These are phyloP conservation scores for Sympetrum striolatum DNA, from an alignment of 2,888 invertebrate species.

Conservation along the genomic window DNA sequence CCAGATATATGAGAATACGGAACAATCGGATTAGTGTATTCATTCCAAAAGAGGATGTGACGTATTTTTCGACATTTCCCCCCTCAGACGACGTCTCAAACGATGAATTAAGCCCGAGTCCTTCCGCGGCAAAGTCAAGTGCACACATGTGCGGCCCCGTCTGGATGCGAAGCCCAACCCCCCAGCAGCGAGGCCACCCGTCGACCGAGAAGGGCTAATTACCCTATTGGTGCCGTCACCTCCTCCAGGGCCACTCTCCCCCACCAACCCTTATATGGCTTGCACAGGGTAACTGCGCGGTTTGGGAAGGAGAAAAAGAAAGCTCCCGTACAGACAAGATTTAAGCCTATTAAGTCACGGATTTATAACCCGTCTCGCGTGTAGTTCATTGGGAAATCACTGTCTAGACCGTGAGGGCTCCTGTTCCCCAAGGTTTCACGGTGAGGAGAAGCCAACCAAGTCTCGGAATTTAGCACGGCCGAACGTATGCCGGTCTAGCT, in stretches of 20 bases:
- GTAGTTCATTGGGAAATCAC: constrained; percentile 40
- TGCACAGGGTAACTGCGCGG: background rate
- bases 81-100: too few relatives aligned
- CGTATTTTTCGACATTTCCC: too few relatives aligned
- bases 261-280: background rate
- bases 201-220: background rate
- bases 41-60: too few relatives aligned
- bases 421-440: constrained; percentile 22
- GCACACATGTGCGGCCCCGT: too few relatives aligned
- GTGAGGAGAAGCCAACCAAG: constrained; percentile 22
- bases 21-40: too few relatives aligned
- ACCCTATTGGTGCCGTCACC: background rate
- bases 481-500: background rate
- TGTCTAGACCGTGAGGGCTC: constrained; percentile 22
- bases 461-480: constrained; percentile 10
- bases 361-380: background rate
- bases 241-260: background rate
- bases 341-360: constrained; percentile 43
- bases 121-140: too few relatives aligned
- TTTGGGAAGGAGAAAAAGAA: background rate
- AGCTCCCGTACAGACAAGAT: constrained; percentile 5
- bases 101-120: too few relatives aligned
- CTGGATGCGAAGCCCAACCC: too few relatives aligned
- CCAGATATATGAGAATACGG: too few relatives aligned
- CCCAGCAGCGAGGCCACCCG: too few relatives aligned